A percentile compares a stretch with the other conserved stretches of the same genome.
Evolutionary conservation across 2,113 vertebrate species (phyloP).

Genomic region (Dolichotis patagonum): DNA sequence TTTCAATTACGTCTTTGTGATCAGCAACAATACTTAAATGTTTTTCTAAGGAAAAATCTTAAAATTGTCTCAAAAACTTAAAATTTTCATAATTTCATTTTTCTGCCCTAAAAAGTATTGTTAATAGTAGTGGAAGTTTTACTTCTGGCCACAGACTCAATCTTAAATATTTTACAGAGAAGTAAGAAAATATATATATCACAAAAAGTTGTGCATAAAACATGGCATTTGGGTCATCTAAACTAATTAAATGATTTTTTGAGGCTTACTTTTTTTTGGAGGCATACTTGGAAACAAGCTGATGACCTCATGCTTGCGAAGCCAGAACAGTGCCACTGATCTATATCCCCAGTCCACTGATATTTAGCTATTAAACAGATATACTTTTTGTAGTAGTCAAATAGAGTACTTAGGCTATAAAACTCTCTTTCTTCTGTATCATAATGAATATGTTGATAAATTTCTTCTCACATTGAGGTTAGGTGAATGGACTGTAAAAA

Average conservation of each 20-base stretch:
- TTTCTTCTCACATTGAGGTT: neutral
- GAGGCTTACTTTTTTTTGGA: too few species aligned
- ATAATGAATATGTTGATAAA: neutral
- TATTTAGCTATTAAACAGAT: neutral
- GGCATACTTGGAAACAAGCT: too few species aligned
- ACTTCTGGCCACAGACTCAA: neutral
- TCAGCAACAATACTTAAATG: neutral
- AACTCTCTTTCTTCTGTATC: neutral
- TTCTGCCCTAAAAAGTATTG: neutral
- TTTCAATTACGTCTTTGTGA: neutral
- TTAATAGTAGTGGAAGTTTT: neutral
- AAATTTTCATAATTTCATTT: neutral
- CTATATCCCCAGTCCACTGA: too few species aligned
- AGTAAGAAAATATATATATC: neutral
- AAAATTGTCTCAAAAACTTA: neutral
- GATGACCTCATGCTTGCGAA: too few species aligned
- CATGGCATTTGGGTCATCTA: neutral
- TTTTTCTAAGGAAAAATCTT: slow-evolving; percentile 5
- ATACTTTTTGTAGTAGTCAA: neutral
- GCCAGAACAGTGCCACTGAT: too few species aligned
- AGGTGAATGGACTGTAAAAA: neutral
- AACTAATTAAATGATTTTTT: neutral
- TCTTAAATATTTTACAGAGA: neutral
- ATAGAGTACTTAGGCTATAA: neutral
- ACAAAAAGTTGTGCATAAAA: neutral